Evolutionary conservation across 2,888 invertebrate genomes (phyloP), one percentile per base, ranked within the genome.

Genomic region (Euphydryas editha): DNA sequence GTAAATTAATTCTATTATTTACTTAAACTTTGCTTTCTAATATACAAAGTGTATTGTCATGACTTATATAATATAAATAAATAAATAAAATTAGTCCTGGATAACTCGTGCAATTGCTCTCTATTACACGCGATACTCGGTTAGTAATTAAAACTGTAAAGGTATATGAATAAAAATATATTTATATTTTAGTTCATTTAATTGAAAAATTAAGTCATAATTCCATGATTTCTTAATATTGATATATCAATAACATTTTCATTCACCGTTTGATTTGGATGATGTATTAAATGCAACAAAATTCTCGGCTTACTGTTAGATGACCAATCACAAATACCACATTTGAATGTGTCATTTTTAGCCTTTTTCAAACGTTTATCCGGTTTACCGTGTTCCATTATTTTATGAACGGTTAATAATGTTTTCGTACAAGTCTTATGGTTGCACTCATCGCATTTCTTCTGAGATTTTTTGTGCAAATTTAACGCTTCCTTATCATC

Each of bases 211-310:
- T 24, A 65, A 3, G 39, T 1, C 70, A 80, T 72, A n/a, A 81
- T 80, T 5, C 77, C 78, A 65, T 76, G 73, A 44, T 75, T 76
- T 17, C 73, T 73, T 18, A 82, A 67, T 44, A 82, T 72, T 1
- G 73, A 74, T 0, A 88, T 68, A 73, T 90, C 88, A 0, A 87
- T 71, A 0, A 76, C 49, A 1, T n/a, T 68, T 0, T 81, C 81
- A 18, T 84, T 79, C 0, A 88, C 81, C 0, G 36, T 47, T 42
- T 90, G 90, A 0, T 78, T 75, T 0, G 91, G 91, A 64, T 91
- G 91, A 17, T 91, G 91, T 0, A 91, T 86, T n/a, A 90, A 65
- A 75, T 91, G 91, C 42, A 91, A 57, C 4, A 90, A 66, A 0
- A 88, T 83, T 44, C 81, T 79, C 0, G 82, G 76, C 2, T 78